These are phyloP conservation scores for Crenichthys baileyi DNA, from an alignment of 2,797 vertebrate genomes.

Conservation along the genomic window DNA sequence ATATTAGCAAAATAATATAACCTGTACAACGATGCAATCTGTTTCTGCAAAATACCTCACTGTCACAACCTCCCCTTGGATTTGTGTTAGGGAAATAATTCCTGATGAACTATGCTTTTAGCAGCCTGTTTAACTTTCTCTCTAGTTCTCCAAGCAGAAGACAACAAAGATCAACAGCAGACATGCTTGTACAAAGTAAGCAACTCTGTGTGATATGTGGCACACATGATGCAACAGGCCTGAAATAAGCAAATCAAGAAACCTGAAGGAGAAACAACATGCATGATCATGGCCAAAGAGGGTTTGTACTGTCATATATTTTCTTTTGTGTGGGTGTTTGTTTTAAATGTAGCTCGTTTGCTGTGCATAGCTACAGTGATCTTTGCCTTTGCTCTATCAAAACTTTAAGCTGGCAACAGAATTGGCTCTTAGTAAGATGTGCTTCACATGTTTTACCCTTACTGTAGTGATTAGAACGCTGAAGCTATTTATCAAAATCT, in stretches of 20 bases:
- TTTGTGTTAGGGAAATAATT: conserved; percentile 6
- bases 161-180: conserved; percentile 19
- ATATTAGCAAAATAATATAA: conserved; percentile 29
- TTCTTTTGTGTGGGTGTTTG: conserved; percentile 9
- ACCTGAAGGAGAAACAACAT: conserved; percentile 23
- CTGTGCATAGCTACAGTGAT: not conserved
- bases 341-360: not conserved
- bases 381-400: not conserved
- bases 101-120: conserved; percentile 19
- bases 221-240: conserved; percentile 45
- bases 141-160: conserved; percentile 16
- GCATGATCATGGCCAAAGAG: conserved; percentile 8
- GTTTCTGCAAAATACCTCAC: conserved; percentile 30
- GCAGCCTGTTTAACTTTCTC: conserved; percentile 12
- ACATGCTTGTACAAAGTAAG: conserved; percentile 10
- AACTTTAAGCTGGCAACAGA: too few relatives aligned
- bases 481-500: not conserved
- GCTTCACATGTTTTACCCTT: not conserved
- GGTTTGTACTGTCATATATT: conserved; percentile 17
- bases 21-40: conserved; percentile 18
- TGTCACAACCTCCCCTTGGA: conserved; percentile 37
- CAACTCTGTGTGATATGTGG: conserved; percentile 30
- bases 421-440: not conserved
- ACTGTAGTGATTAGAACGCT: not conserved
- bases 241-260: conserved; percentile 43